Base-by-base conservation (phyloP, 1,140 invertebrate species). In the Trachymyrmex cornetzi region DNA sequence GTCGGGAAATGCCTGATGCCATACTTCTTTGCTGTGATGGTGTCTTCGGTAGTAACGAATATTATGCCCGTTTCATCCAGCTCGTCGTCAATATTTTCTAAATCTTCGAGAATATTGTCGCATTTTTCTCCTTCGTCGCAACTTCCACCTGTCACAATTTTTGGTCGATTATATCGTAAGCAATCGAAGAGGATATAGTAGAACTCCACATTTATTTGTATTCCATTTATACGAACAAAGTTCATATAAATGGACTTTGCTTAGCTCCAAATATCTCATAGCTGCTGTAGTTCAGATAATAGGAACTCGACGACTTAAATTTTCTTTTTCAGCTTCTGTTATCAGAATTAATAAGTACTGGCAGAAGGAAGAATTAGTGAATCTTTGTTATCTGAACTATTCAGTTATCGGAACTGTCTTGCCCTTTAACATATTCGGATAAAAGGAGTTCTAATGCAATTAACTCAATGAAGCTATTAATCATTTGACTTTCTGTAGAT, bases 1-100 rank as follows among this genome's bases (percentile, higher is more conserved):
- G 97, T 96, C 34, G 98, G 98, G 95, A 98, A 98, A 87, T 95
- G 96, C 92, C 97, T 98, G 89, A 99, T 97, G 87, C 97, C 97
- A 90, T 98, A 96, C 94, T 98, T 98, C 94, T 98, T 98, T 0
- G 98, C 98, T 66, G 98, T 94, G 2, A 94, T 93, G 3, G 96
- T 96, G 93, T 99, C 98, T 95, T 99, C 98, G 1, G 98, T 99
- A 38, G 98, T 99, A 0, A 99, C 98, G 94, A 99, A 99, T 80
- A 99, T 97, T 87, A 99, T 99, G 71, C 98, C 98, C 87, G 98
- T 98, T 95, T 99, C 98, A 93, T 99, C 98, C 3, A 99, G 95
- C 94, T 99, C 98, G 94, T 99, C 98, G 92, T 99, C 98, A 89
- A 99, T 98, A 89, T 98, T 98, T 93, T 99, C 98, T 59, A 99